Evolutionary conservation across 2,888 invertebrate species (phyloP).

Genomic region (Aplocera efformata): DNA sequence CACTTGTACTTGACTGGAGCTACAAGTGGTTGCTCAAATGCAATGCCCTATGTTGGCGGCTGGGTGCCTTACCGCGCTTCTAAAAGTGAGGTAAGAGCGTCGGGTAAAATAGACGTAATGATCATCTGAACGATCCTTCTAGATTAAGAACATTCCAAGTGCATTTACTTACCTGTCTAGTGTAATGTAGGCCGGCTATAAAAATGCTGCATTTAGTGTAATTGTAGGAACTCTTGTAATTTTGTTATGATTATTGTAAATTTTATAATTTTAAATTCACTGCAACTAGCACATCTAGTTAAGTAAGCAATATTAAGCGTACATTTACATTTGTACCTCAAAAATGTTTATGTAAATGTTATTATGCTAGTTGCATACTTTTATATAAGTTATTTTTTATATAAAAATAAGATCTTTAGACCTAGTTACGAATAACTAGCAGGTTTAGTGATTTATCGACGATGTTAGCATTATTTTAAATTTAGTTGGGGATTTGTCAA

Average conservation of each 20-base stretch:
- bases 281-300: constrained; percentile 2
- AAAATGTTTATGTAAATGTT: constrained; percentile 9
- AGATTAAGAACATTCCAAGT: constrained; percentile 21
- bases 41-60: too few relatives aligned
- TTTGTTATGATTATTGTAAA: constrained; percentile 9
- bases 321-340: constrained; percentile 10
- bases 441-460: constrained; percentile 2
- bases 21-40: too few relatives aligned
- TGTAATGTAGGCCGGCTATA: constrained; percentile 15
- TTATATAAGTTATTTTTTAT: constrained; percentile 5
- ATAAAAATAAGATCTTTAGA: constrained; percentile 2
- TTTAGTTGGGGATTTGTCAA: constrained; percentile 15
- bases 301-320: constrained; percentile 4
- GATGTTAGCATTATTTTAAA: constrained; percentile 9
- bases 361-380: constrained; percentile 8
- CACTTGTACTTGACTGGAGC: too few relatives aligned
- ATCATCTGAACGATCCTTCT: constrained; percentile 3
- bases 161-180: constrained; percentile 26
- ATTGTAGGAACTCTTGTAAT: background rate
- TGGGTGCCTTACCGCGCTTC: too few relatives aligned
- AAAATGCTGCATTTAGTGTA: background rate
- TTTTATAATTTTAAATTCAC: constrained; percentile 10
- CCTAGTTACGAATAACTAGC: background rate
- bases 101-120: background rate
- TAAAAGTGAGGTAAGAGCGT: too few relatives aligned